Conservation (phyloP, 2,113 vertebrate genomes). For the Scomber colias region DNA sequence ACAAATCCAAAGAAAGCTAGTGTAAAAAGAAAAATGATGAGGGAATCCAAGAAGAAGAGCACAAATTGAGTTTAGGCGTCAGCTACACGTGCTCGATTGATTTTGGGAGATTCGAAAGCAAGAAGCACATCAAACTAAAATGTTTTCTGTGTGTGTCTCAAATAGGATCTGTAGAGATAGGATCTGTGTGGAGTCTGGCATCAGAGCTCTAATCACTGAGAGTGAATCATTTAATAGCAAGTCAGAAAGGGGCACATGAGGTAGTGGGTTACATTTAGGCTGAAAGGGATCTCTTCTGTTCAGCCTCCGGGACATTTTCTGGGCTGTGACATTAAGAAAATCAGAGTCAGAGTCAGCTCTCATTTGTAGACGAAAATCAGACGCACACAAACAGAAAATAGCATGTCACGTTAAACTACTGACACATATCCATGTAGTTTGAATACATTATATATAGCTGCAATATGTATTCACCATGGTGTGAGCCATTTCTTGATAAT, state of each 20-base stretch:
- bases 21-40: background rate
- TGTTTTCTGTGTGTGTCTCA: background rate
- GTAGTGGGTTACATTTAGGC: slow-evolving; percentile 38
- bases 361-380: slow-evolving; percentile 34
- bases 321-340: slow-evolving; percentile 39
- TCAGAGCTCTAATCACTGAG: slow-evolving; percentile 24
- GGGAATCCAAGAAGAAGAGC: slow-evolving; percentile 7
- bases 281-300: slow-evolving; percentile 44
- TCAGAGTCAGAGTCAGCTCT: slow-evolving; percentile 28
- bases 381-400: slow-evolving; percentile 7
- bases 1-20: background rate
- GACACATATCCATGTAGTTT: slow-evolving; percentile 17
- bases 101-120: background rate
- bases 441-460: slow-evolving; percentile 21
- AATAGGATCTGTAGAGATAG: slow-evolving; percentile 2
- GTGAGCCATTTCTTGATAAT: slow-evolving; percentile 32
- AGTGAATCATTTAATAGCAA: slow-evolving; percentile 56
- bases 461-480: slow-evolving; percentile 27
- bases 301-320: slow-evolving; percentile 48
- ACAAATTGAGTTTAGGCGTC: background rate
- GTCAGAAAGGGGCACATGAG: slow-evolving; percentile 14
- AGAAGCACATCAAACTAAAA: slow-evolving; percentile 1
- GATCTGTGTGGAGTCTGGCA: slow-evolving; percentile 5
- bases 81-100: background rate
- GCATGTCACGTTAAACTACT: slow-evolving; percentile 29